A percentile compares a stretch with the other conserved stretches of the same genome.
These are phyloP conservation scores for Stenichneumon culpator DNA, from an alignment of 2,888 invertebrate species.

Conservation along the genomic window DNA sequence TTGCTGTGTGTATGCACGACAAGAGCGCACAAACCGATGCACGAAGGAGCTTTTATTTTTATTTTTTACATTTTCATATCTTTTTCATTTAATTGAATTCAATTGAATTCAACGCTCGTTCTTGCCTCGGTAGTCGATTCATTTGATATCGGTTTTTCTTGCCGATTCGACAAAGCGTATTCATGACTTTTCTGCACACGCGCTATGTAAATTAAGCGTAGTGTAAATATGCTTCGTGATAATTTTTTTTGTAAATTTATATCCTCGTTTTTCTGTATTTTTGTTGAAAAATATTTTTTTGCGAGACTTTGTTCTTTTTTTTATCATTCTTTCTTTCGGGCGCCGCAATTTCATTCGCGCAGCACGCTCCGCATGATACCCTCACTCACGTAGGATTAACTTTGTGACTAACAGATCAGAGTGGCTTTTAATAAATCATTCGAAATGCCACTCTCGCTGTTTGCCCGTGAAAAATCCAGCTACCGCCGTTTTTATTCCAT, in stretches of 20 bases:
- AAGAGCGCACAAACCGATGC: constrained; percentile 62
- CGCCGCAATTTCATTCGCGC: constrained; percentile 59
- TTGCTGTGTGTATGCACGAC: constrained; percentile 66
- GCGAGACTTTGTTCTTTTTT: neutral
- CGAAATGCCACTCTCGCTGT: constrained; percentile 40
- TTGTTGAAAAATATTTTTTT: constrained; percentile 1
- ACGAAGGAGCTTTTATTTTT: constrained; percentile 60
- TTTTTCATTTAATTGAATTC: neutral
- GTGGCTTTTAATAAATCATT: constrained; percentile 58
- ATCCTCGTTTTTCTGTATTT: constrained; percentile 29
- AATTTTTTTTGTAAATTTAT: constrained; percentile 43
- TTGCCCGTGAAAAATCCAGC: constrained; percentile 18
- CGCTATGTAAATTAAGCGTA: constrained; percentile 55
- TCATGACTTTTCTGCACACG: constrained; percentile 51
- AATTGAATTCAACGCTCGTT: constrained; percentile 41
- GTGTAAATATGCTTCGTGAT: constrained; percentile 66
- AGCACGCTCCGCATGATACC: constrained; percentile 66
- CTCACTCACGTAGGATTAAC: constrained; percentile 63
- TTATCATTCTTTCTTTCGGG: constrained; percentile 43
- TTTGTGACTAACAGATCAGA: constrained; percentile 63
- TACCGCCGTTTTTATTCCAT: constrained; percentile 2
- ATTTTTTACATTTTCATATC: constrained; percentile 24
- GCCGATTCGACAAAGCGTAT: constrained; percentile 40
- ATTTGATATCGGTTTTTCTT: constrained; percentile 54
- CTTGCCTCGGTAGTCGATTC: constrained; percentile 64